Evolutionary conservation across 2,797 vertebrate genomes (phyloP).

Genomic region (Eulemur albifrons): DNA sequence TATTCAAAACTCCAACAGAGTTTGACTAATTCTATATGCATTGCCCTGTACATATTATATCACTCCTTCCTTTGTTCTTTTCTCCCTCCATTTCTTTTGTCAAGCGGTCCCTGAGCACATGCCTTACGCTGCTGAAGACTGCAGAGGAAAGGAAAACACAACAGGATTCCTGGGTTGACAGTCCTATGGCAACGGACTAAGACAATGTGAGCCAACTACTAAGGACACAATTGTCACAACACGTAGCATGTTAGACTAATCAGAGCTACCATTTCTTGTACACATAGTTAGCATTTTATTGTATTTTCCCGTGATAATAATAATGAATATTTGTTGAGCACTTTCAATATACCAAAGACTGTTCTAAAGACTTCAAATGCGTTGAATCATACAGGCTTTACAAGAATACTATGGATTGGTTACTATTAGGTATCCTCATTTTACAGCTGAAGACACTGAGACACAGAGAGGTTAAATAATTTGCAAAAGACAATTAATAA

Average conservation of each 20-base stretch:
- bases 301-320: not conserved
- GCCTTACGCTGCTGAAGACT: not conserved
- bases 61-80: not conserved
- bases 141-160: not conserved
- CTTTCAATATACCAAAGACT: not conserved
- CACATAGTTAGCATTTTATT: not conserved
- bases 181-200: not conserved
- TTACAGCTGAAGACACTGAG: not conserved
- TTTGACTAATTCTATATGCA: not conserved
- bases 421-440: not conserved
- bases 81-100: not conserved
- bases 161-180: not conserved
- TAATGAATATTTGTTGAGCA: not conserved
- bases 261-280: not conserved
- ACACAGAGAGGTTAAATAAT: not conserved
- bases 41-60: not conserved
- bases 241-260: not conserved
- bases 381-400: not conserved
- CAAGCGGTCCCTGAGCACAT: not conserved
- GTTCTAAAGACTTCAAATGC: not conserved
- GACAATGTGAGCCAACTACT: not conserved
- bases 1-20: constrained; percentile 29
- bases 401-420: not conserved
- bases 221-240: not conserved
- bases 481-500: not conserved